Conservation (phyloP, 2,888 invertebrate genomes). For the Acrobasis repandana region DNA sequence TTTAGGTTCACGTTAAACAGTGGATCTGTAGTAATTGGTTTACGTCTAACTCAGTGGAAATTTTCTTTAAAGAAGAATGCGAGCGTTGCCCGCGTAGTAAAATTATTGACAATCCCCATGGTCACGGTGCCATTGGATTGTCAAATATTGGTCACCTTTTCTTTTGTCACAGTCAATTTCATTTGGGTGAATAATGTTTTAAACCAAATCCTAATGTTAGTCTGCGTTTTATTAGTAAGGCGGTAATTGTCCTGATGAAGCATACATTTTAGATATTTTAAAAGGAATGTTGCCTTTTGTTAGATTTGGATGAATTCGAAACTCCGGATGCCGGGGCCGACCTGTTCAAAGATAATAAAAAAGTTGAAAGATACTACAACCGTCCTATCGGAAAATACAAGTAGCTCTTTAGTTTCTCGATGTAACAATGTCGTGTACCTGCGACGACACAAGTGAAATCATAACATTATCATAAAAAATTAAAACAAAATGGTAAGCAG, state of each 20-base stretch:
- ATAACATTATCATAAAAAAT: too few relatives aligned
- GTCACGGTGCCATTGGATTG: too few relatives aligned
- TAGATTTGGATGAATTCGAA: slow-evolving; percentile 41
- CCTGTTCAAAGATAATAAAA: slow-evolving; percentile 76
- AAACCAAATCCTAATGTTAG: too few relatives aligned
- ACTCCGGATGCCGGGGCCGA: slow-evolving; percentile 48
- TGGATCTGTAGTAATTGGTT: slow-evolving; percentile 42
- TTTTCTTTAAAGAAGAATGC: slow-evolving; percentile 1
- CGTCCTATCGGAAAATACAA: slow-evolving; percentile 77
- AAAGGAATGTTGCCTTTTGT: slow-evolving; percentile 22
- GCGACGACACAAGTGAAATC: slow-evolving; percentile 45
- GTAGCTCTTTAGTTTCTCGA: slow-evolving; percentile 71
- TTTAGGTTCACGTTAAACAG: slow-evolving; percentile 49
- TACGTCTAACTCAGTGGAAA: slow-evolving; percentile 29
- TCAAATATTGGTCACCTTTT: too few relatives aligned
- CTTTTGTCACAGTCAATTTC: too few relatives aligned
- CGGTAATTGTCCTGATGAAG: too few relatives aligned
- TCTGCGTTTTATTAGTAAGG: too few relatives aligned
- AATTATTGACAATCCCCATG: too few relatives aligned
- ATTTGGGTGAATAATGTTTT: too few relatives aligned
- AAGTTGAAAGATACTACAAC: slow-evolving; percentile 76
- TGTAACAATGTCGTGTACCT: slow-evolving; percentile 68
- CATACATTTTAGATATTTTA: not conserved
- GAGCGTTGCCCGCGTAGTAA: too few relatives aligned
- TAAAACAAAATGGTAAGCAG: too few relatives aligned